phyloP scores from a whole-genome alignment of 2,113 vertebrate genomes.

The Petroica traversi region DNA sequence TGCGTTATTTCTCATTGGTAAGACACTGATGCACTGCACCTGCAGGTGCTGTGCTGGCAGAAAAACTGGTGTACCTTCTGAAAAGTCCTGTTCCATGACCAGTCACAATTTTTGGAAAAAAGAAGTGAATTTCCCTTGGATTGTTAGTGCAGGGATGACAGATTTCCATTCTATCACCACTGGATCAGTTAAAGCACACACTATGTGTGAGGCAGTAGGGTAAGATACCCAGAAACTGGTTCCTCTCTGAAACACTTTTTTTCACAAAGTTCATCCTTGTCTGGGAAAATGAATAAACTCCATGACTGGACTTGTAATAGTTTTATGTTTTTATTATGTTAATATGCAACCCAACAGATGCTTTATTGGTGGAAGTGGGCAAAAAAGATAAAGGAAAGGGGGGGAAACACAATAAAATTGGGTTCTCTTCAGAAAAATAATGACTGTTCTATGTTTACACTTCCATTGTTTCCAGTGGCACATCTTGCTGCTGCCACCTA shows the following conservation, averaged over 20 bases:
- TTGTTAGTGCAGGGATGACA: neutral
- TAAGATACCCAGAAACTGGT: neutral
- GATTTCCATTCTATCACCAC: neutral
- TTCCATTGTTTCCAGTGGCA: neutral
- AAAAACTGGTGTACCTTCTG: neutral
- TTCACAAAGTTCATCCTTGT: neutral
- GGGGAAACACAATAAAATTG: neutral
- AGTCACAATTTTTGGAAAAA: neutral
- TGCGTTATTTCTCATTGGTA: neutral
- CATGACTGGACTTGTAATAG: neutral
- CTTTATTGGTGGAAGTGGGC: neutral
- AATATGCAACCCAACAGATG: neutral
- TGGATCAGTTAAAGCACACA: rapidly evolving
- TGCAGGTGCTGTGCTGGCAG: neutral
- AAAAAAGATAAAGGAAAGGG: neutral
- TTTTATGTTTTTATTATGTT: neutral
- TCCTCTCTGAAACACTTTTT: neutral
- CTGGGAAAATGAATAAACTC: neutral
- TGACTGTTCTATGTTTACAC: neutral
- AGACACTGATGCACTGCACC: neutral
- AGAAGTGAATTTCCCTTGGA: neutral
- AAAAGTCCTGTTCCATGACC: neutral
- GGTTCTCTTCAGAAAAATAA: neutral
- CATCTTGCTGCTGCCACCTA: neutral
- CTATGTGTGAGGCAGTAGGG: neutral